phyloP scores from a whole-genome alignment of 1,140 invertebrate genomes.

The Lucilia sericata region DNA sequence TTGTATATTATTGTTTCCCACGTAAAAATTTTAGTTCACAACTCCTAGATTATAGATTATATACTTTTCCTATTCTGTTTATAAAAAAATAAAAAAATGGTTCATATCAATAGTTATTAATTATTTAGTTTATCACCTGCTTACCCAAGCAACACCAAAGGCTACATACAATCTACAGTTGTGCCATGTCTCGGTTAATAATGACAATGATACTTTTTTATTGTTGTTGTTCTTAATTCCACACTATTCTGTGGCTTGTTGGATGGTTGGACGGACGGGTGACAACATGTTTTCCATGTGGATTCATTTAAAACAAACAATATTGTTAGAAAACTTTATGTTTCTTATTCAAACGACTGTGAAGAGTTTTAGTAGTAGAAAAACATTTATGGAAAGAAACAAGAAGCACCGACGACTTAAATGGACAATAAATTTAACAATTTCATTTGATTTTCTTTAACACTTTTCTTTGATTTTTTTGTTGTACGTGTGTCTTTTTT shows the following conservation, averaged over 20 bases:
- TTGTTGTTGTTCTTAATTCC: background rate
- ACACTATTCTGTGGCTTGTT: background rate
- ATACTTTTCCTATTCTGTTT: background rate
- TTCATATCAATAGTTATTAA: constrained; percentile 5
- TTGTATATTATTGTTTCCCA: background rate
- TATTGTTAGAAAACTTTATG: background rate
- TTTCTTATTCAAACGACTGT: too few species aligned
- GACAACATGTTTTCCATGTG: constrained; percentile 4
- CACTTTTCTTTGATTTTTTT: background rate
- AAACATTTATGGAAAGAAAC: too few species aligned
- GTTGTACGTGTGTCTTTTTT: background rate
- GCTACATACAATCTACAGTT: background rate
- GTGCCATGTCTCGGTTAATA: background rate
- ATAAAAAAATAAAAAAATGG: background rate
- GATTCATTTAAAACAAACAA: background rate
- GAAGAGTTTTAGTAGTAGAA: too few species aligned
- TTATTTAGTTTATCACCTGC: constrained; percentile 16
- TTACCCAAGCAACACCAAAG: background rate
- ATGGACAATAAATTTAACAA: background rate
- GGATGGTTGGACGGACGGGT: background rate
- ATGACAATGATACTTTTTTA: background rate
- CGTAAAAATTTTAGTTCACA: background rate
- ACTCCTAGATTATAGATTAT: background rate
- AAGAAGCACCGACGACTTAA: background rate
- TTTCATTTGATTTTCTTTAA: constrained; percentile 1